Evolutionary conservation across 2,797 vertebrate genomes (phyloP).

Genomic region (Arnoldichthys spilopterus): DNA sequence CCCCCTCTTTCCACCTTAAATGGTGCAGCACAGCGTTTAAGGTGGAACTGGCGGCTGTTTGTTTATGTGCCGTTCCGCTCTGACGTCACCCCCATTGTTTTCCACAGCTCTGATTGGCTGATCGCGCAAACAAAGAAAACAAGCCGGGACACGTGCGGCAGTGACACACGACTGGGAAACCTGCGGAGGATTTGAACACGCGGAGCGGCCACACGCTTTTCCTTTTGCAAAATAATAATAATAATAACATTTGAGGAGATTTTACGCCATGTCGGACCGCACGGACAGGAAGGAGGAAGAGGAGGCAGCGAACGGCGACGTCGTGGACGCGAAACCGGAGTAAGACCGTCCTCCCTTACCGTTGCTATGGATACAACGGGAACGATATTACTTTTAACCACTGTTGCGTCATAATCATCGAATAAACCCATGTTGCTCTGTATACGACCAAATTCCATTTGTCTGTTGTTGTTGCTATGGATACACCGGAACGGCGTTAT

Average conservation of each 20-base stretch:
- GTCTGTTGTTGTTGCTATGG: slow-evolving; percentile 49
- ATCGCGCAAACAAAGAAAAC: slow-evolving; percentile 9
- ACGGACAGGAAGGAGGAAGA: not conserved
- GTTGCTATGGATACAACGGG: too few species aligned
- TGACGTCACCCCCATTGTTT: not conserved
- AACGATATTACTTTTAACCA: too few species aligned
- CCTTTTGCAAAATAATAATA: too few species aligned
- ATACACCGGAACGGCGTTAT: not conserved
- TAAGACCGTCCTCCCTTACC: slow-evolving; percentile 64
- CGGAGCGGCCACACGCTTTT: not conserved
- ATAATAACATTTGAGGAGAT: too few species aligned
- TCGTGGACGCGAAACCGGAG: slow-evolving; percentile 68
- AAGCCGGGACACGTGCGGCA: not conserved
- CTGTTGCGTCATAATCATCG: too few species aligned
- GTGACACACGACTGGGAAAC: not conserved
- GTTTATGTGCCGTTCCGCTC: not conserved
- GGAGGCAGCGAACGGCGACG: slow-evolving; percentile 62
- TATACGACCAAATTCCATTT: too few species aligned
- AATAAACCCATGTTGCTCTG: too few species aligned
- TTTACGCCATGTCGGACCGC: slow-evolving; percentile 9
- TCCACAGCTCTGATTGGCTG: slow-evolving; percentile 19
- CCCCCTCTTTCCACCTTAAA: too few species aligned
- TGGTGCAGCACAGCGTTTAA: too few species aligned
- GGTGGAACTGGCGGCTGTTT: not conserved
- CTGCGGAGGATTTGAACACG: not conserved